These are phyloP conservation scores for Cheilinus undulatus DNA, from an alignment of 2,113 vertebrate species.

Conservation along the genomic window DNA sequence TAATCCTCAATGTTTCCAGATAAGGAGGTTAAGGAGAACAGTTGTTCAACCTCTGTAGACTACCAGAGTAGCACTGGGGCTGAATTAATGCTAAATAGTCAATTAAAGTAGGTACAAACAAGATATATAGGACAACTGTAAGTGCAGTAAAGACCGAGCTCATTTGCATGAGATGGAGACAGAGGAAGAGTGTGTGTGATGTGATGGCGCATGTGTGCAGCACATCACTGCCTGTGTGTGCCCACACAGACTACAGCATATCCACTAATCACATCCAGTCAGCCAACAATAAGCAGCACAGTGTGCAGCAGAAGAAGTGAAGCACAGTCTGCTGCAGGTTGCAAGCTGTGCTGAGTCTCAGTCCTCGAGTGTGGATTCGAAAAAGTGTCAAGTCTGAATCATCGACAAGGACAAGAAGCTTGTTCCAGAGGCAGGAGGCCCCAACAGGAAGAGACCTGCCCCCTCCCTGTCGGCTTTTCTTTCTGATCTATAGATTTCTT, in stretches of 20 bases:
- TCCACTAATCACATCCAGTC: constrained; percentile 59
- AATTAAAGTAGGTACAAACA: background rate
- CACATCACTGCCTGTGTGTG: constrained; percentile 31
- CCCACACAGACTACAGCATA: constrained; percentile 36
- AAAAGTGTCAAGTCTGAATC: constrained; percentile 58
- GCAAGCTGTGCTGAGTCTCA: constrained; percentile 64
- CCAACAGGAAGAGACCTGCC: constrained; percentile 25
- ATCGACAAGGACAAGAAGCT: constrained; percentile 54
- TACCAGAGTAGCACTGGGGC: background rate
- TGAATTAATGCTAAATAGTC: background rate
- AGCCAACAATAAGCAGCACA: constrained; percentile 49
- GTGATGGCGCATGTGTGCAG: constrained; percentile 25
- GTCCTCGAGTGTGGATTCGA: constrained; percentile 51
- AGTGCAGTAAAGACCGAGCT: constrained; percentile 24
- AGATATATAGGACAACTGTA: constrained; percentile 12
- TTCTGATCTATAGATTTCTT: constrained; percentile 58
- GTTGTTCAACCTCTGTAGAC: background rate
- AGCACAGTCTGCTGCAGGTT: constrained; percentile 43
- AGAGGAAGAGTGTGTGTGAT: constrained; percentile 12
- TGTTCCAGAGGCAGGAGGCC: constrained; percentile 38
- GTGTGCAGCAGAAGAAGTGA: constrained; percentile 52
- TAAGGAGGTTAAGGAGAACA: too few relatives aligned
- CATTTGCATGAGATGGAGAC: constrained; percentile 39
- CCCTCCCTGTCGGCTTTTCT: constrained; percentile 26
- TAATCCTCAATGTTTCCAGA: too few relatives aligned